Percentiles rank a stretch among this genome's conserved stretches.
Evolutionary conservation across 2,113 vertebrate genomes (phyloP).

Genomic region (Sigmodon hispidus): DNA sequence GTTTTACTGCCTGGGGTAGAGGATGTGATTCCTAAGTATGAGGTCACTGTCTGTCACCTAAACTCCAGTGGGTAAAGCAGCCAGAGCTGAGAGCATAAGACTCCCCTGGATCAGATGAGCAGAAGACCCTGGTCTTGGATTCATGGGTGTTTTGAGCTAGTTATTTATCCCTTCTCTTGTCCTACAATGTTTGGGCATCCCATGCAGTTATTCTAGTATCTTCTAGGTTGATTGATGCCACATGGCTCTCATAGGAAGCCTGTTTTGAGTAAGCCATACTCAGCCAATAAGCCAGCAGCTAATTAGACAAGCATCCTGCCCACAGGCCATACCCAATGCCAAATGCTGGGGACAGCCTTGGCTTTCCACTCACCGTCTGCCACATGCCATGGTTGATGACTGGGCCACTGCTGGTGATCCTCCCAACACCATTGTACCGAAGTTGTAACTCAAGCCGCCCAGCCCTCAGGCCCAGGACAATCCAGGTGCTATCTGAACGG

Average conservation of each 20-base stretch:
- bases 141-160: not conserved
- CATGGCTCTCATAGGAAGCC: not conserved
- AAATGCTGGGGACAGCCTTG: not conserved
- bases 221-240: not conserved
- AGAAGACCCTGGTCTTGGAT: no score
- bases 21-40: no score
- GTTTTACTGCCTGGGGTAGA: rapidly evolving
- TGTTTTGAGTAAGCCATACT: not conserved
- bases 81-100: not conserved
- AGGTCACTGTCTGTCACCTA: not conserved
- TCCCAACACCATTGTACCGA: constrained; percentile 89
- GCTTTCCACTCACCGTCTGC: constrained; percentile 90
- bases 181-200: not conserved
- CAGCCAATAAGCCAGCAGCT: not conserved
- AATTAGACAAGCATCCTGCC: rapidly evolving
- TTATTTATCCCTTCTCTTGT: not conserved
- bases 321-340: rapidly evolving
- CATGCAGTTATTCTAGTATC: no score
- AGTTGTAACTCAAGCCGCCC: constrained; percentile 96
- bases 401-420: constrained; percentile 94
- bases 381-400: constrained; percentile 93
- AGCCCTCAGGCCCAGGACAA: constrained; percentile 92
- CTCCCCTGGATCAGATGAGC: not conserved
- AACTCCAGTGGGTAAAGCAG: not conserved
- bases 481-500: constrained; percentile 94